Conservation (phyloP, 2,888 invertebrate genomes). For the Coelogynopora nodosa region DNA sequence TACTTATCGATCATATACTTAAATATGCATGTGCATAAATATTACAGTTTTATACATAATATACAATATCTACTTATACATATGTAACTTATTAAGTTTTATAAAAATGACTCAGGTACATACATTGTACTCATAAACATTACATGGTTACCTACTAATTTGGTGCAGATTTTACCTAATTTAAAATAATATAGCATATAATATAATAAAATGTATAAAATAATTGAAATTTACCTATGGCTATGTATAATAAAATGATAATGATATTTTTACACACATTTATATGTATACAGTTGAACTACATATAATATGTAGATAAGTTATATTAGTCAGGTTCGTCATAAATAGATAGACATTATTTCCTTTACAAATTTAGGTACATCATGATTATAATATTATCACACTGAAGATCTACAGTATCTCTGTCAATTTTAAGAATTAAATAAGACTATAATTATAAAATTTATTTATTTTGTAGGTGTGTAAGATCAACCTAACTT, state of each 20-base stretch:
- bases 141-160: not conserved
- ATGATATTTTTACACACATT: not conserved
- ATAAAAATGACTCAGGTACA: not conserved
- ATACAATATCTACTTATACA: not conserved
- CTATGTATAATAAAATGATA: not conserved
- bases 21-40: too few relatives aligned
- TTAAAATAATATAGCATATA: not conserved
- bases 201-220: not conserved
- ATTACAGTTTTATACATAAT: too few relatives aligned
- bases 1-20: too few relatives aligned
- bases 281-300: not conserved
- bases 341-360: not conserved
- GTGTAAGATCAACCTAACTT: not conserved
- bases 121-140: not conserved
- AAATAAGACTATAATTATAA: not conserved
- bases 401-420: not conserved
- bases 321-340: not conserved
- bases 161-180: not conserved
- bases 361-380: not conserved
- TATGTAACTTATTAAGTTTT: not conserved
- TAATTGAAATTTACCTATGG: not conserved
- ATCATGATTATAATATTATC: not conserved
- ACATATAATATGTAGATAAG: not conserved
- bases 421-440: not conserved
- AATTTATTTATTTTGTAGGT: not conserved